These are phyloP conservation scores for Pelodiscus sinensis DNA, from an alignment of 2,113 vertebrate genomes.

Conservation along the genomic window DNA sequence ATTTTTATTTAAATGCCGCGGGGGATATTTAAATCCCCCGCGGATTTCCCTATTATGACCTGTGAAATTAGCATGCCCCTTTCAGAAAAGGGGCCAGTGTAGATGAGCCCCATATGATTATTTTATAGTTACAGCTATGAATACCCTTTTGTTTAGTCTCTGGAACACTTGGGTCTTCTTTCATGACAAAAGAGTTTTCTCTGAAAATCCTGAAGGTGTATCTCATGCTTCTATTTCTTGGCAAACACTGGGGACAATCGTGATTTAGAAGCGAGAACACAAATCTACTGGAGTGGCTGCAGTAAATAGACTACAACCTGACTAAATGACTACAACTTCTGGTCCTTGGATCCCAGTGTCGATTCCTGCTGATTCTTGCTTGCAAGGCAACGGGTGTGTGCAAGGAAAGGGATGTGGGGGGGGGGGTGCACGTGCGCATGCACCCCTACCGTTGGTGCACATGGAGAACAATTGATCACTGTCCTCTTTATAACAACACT, in stretches of 20 bases:
- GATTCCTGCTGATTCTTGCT: neutral
- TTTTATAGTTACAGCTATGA: neutral
- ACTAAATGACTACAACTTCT: neutral
- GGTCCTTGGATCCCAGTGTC: neutral
- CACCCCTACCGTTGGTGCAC: neutral
- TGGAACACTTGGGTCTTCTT: neutral
- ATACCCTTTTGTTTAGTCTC: neutral
- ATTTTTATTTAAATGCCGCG: too few relatives aligned
- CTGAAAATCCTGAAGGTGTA: neutral
- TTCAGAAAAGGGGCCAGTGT: too few relatives aligned
- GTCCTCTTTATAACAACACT: neutral
- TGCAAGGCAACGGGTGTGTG: too few relatives aligned
- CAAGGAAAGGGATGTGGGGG: too few relatives aligned
- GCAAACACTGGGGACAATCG: neutral
- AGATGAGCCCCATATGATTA: too few relatives aligned
- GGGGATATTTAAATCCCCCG: too few relatives aligned
- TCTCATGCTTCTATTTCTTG: neutral
- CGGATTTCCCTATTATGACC: too few relatives aligned
- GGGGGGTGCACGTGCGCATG: rapidly evolving
- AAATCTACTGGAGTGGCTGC: neutral
- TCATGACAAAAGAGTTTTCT: neutral
- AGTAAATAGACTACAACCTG: neutral
- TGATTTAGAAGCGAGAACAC: neutral
- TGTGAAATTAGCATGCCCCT: too few relatives aligned
- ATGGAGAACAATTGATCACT: neutral